These are phyloP conservation scores for Poecilia picta DNA, from an alignment of 2,797 vertebrate species.

Conservation along the genomic window DNA sequence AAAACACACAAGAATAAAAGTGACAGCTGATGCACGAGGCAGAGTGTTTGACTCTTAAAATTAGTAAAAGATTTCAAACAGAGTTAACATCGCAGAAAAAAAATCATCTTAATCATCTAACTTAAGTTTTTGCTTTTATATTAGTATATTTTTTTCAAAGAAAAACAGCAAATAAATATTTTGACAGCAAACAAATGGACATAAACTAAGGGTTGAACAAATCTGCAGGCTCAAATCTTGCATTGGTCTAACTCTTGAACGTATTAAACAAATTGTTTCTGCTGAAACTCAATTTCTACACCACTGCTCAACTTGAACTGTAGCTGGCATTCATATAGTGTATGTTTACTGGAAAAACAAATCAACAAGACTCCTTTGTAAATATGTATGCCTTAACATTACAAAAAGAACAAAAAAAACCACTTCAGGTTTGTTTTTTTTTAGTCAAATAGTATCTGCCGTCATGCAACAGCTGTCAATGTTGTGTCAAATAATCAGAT, in stretches of 20 bases:
- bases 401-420: not conserved
- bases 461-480: slow-evolving; percentile 3
- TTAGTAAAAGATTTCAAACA: not conserved
- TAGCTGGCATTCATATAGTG: not conserved
- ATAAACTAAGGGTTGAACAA: not conserved
- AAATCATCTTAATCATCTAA: not conserved
- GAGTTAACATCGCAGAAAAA: not conserved
- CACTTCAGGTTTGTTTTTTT: not conserved
- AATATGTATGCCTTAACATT: not conserved
- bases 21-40: slow-evolving; percentile 6
- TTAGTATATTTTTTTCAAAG: not conserved
- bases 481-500: not conserved
- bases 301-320: not conserved
- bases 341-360: not conserved
- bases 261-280: not conserved
- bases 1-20: slow-evolving; percentile 2
- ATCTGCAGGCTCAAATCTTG: not conserved
- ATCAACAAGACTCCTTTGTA: not conserved
- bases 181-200: not conserved
- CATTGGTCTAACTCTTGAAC: not conserved
- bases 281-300: not conserved
- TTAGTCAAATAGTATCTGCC: not conserved
- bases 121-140: not conserved
- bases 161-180: not conserved
- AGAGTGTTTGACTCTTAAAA: not conserved